A percentile compares a stretch with the other conserved stretches of the same genome.
Conservation (phyloP, 2,888 invertebrate species). For the Seira musarum region DNA sequence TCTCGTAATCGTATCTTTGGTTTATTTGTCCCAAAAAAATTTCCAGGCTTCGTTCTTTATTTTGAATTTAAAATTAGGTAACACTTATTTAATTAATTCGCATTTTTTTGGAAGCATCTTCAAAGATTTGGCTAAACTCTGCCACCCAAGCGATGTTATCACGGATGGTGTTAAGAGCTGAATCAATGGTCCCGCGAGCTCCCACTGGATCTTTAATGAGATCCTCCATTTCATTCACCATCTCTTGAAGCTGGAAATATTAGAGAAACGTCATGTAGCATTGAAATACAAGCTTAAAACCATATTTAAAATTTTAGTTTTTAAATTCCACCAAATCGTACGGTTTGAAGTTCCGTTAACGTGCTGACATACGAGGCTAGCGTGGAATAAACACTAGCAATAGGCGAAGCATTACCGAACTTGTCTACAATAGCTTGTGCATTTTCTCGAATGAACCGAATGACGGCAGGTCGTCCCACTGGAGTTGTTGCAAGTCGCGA, state of each 20-base stretch:
- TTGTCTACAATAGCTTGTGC: slow-evolving; percentile 27
- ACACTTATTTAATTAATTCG: too few species aligned
- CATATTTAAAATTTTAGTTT: neutral
- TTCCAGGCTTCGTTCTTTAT: too few species aligned
- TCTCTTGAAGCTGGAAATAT: slow-evolving; percentile 32
- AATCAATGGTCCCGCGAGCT: slow-evolving; percentile 24
- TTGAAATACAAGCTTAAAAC: too few species aligned
- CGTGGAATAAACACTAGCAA: slow-evolving; percentile 24
- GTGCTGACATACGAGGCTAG: slow-evolving; percentile 50
- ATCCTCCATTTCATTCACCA: slow-evolving; percentile 21
- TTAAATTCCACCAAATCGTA: too few species aligned
- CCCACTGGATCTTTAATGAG: slow-evolving; percentile 17
- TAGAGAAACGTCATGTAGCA: too few species aligned
- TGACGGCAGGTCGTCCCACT: slow-evolving; percentile 29
- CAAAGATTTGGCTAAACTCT: slow-evolving; percentile 40
- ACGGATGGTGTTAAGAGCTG: slow-evolving; percentile 30
- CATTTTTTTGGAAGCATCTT: too few species aligned
- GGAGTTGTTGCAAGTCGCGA: slow-evolving; percentile 49
- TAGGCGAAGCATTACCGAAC: slow-evolving; percentile 20
- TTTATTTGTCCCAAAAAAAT: too few species aligned
- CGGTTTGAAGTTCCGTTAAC: slow-evolving; percentile 29
- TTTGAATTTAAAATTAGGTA: too few species aligned
- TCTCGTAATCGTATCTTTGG: too few species aligned
- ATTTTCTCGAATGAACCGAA: slow-evolving; percentile 45
- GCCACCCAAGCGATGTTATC: slow-evolving; percentile 58